These are phyloP conservation scores for Garrulus glandarius DNA, from an alignment of 2,797 vertebrate genomes.

Conservation along the genomic window DNA sequence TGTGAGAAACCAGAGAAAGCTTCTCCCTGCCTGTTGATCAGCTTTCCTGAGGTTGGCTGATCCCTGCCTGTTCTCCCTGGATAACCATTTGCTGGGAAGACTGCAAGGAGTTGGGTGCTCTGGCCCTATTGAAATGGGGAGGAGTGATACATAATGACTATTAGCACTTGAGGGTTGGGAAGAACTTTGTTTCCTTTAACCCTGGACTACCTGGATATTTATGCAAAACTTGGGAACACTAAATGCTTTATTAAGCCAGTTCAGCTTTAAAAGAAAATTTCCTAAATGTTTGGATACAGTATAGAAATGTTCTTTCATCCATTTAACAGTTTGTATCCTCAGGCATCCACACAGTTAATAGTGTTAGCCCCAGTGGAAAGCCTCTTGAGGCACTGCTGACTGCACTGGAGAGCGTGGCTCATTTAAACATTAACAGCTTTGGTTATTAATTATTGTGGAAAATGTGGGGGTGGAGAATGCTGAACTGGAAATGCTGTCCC, in stretches of 20 bases:
- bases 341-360: slow-evolving; percentile 7
- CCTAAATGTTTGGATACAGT: neutral
- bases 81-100: slow-evolving; percentile 35
- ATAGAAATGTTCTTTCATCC: neutral
- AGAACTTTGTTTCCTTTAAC: neutral
- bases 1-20: slow-evolving; percentile 14
- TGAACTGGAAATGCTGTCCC: slow-evolving; percentile 15
- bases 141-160: neutral
- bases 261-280: neutral
- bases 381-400: neutral
- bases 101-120: neutral
- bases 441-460: slow-evolving; percentile 56
- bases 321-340: neutral
- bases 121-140: neutral
- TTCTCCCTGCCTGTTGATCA: slow-evolving; percentile 24
- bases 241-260: neutral
- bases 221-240: neutral
- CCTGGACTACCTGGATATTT: neutral
- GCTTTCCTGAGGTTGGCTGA: slow-evolving; percentile 31
- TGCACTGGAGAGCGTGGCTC: neutral
- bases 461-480: neutral
- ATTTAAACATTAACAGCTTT: slow-evolving; percentile 42
- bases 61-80: slow-evolving; percentile 41
- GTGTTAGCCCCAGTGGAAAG: neutral
- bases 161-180: neutral